Percentiles rank a stretch among this genome's conserved stretches.
phyloP scores from a whole-genome alignment of 1,140 invertebrate genomes.

The Apolygus lucorum region DNA sequence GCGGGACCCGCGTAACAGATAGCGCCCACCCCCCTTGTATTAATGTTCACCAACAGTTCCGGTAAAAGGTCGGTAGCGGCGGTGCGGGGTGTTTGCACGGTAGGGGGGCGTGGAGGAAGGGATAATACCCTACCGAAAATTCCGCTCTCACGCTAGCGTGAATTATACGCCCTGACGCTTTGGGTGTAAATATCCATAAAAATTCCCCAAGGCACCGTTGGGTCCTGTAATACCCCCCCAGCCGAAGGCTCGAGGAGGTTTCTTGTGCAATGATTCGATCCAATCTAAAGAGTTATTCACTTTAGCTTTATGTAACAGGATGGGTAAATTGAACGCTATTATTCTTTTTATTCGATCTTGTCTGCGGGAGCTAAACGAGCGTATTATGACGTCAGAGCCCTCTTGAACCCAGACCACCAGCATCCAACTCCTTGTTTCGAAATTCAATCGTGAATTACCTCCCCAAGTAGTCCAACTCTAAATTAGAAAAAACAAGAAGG shows the following conservation, averaged over 20 bases:
- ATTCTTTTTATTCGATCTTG: slow-evolving; percentile 1
- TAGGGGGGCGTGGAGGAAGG: no score
- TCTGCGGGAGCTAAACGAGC: neutral
- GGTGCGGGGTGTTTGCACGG: no score
- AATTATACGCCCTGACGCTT: neutral
- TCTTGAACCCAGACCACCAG: no score
- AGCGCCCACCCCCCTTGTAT: no score
- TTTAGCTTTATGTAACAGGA: neutral
- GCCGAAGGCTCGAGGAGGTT: neutral
- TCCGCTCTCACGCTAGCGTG: neutral
- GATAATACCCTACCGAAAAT: neutral
- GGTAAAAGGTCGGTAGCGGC: no score
- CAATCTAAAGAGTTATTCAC: neutral
- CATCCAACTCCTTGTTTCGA: no score
- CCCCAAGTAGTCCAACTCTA: no score
- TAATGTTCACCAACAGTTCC: no score
- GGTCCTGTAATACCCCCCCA: neutral
- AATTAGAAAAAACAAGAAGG: no score
- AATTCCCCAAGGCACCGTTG: neutral
- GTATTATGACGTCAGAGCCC: no score
- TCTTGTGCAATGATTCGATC: neutral
- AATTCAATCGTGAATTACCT: no score
- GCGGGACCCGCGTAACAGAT: no score
- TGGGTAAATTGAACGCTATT: neutral
- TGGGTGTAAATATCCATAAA: neutral